phyloP scores from a whole-genome alignment of 2,113 vertebrate genomes.

The Crotalus horridus region DNA sequence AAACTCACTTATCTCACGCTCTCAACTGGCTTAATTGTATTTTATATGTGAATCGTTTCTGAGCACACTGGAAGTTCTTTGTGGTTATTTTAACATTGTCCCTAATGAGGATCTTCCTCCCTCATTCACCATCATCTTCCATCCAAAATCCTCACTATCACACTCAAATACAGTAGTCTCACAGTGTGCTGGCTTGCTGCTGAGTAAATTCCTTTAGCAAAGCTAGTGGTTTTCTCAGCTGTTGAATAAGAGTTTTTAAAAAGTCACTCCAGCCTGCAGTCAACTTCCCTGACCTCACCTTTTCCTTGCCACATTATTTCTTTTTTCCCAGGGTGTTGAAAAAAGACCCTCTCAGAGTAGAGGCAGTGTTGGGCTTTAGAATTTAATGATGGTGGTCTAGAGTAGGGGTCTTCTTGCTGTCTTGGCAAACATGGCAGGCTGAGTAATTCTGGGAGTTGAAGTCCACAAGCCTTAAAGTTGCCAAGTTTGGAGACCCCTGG shows the following conservation, averaged over 20 bases:
- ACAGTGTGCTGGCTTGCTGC: background rate
- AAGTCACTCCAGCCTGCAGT: background rate
- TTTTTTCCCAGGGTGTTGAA: background rate
- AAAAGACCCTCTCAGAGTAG: background rate
- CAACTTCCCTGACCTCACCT: background rate
- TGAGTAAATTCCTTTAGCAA: background rate
- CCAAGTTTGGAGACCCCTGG: background rate
- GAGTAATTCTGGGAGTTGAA: background rate
- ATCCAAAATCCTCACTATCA: background rate
- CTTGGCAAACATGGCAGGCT: background rate
- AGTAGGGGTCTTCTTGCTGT: background rate
- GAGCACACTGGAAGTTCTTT: background rate
- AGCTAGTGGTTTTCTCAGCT: background rate
- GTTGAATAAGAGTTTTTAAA: background rate
- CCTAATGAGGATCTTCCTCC: background rate
- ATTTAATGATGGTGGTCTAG: background rate
- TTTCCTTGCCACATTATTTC: background rate
- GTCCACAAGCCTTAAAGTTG: background rate
- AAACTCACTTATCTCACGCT: background rate
- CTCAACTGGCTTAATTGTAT: background rate
- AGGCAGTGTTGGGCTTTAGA: background rate
- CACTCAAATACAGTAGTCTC: background rate
- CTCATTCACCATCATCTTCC: background rate
- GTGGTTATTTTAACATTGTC: background rate
- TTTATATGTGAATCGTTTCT: background rate